These are phyloP conservation scores for Tetrapedia diversipes DNA, from an alignment of 2,888 invertebrate genomes.

Conservation along the genomic window DNA sequence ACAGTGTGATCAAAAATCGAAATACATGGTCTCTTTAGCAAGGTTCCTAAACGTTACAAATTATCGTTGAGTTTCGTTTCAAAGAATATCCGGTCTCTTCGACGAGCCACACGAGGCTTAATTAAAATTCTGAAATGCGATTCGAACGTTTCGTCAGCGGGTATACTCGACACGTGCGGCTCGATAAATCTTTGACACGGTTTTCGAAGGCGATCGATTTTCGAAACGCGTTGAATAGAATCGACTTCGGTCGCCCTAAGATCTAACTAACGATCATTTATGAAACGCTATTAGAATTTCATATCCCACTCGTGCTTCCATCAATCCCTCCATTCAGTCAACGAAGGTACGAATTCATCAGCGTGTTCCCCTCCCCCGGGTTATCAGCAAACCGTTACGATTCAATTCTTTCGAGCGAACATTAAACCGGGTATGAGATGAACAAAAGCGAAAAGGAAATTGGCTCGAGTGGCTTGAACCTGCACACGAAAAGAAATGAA, in stretches of 20 bases:
- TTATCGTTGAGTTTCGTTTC: background rate
- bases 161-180: background rate
- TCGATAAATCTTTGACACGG: background rate
- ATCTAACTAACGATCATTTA: background rate
- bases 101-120: background rate
- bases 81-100: background rate
- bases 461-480: too few relatives aligned
- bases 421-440: too few relatives aligned
- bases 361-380: too few relatives aligned
- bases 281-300: constrained; percentile 15
- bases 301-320: background rate
- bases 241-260: background rate
- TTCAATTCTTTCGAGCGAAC: too few relatives aligned
- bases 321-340: background rate
- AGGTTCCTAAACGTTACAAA: background rate
- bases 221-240: background rate
- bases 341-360: background rate
- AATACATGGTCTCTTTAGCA: background rate
- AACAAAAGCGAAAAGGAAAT: too few relatives aligned
- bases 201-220: background rate
- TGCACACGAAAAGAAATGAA: background rate
- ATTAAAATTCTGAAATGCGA: constrained; percentile 1
- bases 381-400: too few relatives aligned
- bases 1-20: background rate
- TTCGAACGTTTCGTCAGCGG: background rate